Evolutionary conservation across 2,888 invertebrate genomes (phyloP).

Genomic region (Panopea generosa): DNA sequence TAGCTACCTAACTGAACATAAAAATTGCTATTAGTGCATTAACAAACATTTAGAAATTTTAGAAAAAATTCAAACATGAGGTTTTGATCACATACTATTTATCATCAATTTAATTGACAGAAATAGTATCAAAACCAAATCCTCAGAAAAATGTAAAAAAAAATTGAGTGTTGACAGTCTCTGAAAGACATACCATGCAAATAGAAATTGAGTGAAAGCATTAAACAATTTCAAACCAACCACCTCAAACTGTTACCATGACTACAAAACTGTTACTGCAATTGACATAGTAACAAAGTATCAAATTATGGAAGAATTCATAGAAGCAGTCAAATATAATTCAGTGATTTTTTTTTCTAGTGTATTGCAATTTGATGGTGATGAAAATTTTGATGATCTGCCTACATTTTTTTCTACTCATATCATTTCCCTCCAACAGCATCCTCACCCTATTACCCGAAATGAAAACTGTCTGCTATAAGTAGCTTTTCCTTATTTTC

Average conservation of each 20-base stretch:
- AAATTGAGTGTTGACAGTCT: too few species aligned
- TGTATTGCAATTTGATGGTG: constrained; percentile 3
- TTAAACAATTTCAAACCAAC: constrained; percentile 53
- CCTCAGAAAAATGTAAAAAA: too few species aligned
- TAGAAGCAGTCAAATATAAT: constrained; percentile 34
- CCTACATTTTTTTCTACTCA: background rate
- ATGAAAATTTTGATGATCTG: too few species aligned
- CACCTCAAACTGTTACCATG: constrained; percentile 53
- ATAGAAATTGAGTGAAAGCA: constrained; percentile 25
- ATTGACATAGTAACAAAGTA: constrained; percentile 5
- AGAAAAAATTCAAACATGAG: too few species aligned
- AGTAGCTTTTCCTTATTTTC: too few species aligned
- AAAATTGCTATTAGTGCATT: too few species aligned
- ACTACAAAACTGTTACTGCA: constrained; percentile 12
- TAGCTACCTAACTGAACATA: background rate
- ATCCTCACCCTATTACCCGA: too few species aligned
- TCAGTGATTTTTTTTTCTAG: background rate
- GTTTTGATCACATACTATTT: too few species aligned
- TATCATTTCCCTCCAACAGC: background rate
- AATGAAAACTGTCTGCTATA: too few species aligned
- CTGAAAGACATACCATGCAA: constrained; percentile 8
- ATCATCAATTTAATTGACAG: too few species aligned
- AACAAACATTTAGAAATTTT: too few species aligned
- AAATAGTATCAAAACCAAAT: too few species aligned
- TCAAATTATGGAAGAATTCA: background rate